A percentile compares a stretch with the other conserved stretches of the same genome.
These are phyloP conservation scores for Aspidiotus rigidus DNA, from an alignment of 2,888 invertebrate species.

Conservation along the genomic window DNA sequence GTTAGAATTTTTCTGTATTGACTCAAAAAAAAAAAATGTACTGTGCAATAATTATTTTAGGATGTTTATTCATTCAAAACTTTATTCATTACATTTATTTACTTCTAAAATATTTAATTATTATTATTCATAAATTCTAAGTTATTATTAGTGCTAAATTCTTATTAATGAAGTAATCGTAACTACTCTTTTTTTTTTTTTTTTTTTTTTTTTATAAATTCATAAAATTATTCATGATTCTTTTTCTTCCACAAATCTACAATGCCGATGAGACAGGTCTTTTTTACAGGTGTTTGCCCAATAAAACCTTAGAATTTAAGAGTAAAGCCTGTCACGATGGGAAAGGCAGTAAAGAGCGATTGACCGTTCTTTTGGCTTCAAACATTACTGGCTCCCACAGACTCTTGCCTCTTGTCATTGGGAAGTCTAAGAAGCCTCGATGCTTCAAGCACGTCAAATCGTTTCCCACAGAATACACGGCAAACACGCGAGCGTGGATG, in stretches of 20 bases:
- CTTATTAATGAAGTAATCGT: too few species aligned
- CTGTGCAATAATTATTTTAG: too few species aligned
- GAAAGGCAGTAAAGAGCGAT: neutral
- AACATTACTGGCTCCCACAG: conserved; percentile 3
- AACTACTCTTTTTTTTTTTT: too few species aligned
- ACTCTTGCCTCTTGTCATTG: neutral
- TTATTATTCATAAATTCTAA: too few species aligned
- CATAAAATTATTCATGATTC: too few species aligned
- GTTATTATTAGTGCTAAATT: too few species aligned
- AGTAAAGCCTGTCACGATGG: neutral
- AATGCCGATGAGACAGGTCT: conserved; percentile 40
- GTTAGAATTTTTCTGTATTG: too few species aligned
- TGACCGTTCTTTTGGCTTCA: conserved; percentile 21
- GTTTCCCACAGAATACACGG: conserved; percentile 39
- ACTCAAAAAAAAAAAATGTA: too few species aligned
- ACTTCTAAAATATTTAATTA: too few species aligned
- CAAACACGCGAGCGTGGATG: conserved; percentile 38
- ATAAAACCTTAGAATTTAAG: conserved; percentile 17
- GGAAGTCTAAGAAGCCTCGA: conserved; percentile 40
- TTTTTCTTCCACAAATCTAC: conserved; percentile 38
- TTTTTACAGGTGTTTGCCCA: conserved; percentile 37
- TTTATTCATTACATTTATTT: too few species aligned
- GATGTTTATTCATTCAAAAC: too few species aligned
- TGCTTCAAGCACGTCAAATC: conserved; percentile 39
- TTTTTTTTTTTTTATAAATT: too few species aligned